Conservation (phyloP, 2,797 vertebrate species). For the Hydrophis major region DNA sequence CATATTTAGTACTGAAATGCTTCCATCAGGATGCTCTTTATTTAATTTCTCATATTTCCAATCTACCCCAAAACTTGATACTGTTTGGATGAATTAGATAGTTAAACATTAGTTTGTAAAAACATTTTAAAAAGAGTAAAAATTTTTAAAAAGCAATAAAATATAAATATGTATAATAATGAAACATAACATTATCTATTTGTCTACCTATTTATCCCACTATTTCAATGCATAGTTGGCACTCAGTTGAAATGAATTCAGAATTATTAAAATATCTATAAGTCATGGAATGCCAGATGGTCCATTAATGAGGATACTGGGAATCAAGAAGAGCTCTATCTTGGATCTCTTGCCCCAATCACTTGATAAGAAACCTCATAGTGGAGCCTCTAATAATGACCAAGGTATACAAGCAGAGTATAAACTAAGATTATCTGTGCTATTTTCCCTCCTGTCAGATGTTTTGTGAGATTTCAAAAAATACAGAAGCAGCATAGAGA, state of each 20-base stretch:
- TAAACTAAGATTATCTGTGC: background rate
- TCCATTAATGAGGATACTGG: background rate
- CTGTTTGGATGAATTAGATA: background rate
- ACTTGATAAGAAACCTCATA: background rate
- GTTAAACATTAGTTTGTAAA: background rate
- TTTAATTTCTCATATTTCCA: background rate
- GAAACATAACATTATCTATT: background rate
- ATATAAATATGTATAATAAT: background rate
- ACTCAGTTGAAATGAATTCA: background rate
- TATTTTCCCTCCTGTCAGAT: background rate
- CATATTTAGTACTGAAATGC: background rate
- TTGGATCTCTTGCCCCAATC: background rate
- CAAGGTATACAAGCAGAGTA: background rate
- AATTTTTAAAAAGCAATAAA: background rate
- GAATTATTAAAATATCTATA: background rate
- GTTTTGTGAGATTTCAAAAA: background rate
- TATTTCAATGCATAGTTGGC: background rate
- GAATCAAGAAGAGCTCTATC: background rate
- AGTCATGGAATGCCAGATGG: background rate
- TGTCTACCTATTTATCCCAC: background rate
- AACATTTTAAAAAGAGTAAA: background rate
- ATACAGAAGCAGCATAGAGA: background rate
- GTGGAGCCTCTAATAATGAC: background rate
- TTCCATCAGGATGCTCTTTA: background rate
- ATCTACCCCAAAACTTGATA: background rate